Evolutionary conservation across 2,888 invertebrate genomes (phyloP).

Genomic region (Eristalinus sepulchralis): DNA sequence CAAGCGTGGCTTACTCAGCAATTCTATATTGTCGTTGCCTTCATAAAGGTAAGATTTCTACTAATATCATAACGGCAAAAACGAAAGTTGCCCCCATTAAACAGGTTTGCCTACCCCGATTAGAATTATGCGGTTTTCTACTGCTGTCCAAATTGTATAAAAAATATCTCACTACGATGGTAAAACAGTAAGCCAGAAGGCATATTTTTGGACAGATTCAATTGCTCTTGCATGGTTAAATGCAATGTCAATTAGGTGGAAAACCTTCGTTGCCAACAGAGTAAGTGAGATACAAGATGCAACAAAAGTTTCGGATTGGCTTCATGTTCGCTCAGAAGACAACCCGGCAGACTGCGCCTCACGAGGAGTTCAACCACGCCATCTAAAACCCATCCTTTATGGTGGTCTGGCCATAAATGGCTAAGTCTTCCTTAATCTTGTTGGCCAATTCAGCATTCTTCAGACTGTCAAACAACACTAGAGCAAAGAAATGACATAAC

Average conservation of each 20-base stretch:
- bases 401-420: no score
- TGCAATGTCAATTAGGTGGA: slow-evolving; percentile 53
- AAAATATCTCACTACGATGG: no score
- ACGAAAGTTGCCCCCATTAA: slow-evolving; percentile 29
- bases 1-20: slow-evolving; percentile 12
- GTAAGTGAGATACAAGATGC: slow-evolving; percentile 51
- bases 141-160: slow-evolving; percentile 30
- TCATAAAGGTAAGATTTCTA: not conserved
- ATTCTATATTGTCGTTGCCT: slow-evolving; percentile 13
- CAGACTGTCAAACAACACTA: no score
- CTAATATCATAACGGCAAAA: slow-evolving; percentile 13
- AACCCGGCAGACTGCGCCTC: slow-evolving; percentile 70
- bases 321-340: slow-evolving; percentile 44
- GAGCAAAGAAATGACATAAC: no score
- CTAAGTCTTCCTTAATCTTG: no score
- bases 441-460: no score
- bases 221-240: slow-evolving; percentile 74
- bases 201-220: slow-evolving; percentile 72
- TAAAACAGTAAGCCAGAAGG: no score
- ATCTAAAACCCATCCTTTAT: no score
- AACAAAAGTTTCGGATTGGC: slow-evolving; percentile 43
- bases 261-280: slow-evolving; percentile 48
- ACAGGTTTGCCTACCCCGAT: slow-evolving; percentile 31
- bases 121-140: slow-evolving; percentile 42
- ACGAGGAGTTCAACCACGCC: slow-evolving; percentile 60